These are phyloP conservation scores for Drosophila rhopaloa DNA, from an alignment of 1,140 invertebrate species.

Conservation along the genomic window DNA sequence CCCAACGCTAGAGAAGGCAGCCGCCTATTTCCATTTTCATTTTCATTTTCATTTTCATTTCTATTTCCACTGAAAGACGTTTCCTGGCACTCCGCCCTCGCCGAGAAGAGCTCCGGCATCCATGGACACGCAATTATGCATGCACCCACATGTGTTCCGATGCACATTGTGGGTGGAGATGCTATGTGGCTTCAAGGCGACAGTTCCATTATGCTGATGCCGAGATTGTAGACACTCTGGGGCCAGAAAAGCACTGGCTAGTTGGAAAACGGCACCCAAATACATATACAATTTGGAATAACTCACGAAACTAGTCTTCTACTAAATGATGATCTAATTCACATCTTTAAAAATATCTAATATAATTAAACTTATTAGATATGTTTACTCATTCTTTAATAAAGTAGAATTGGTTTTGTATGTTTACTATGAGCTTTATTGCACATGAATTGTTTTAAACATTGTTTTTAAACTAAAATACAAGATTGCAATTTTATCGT, in stretches of 20 bases:
- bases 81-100: constrained; percentile 53
- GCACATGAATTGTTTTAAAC: too few relatives aligned
- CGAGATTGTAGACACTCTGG: constrained; percentile 16
- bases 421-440: too few relatives aligned
- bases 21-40: constrained; percentile 41
- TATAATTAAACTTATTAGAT: too few relatives aligned
- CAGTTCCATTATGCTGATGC: constrained; percentile 29
- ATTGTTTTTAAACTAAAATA: too few relatives aligned
- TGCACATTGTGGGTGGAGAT: not conserved
- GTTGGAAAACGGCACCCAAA: not conserved
- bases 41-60: constrained; percentile 69
- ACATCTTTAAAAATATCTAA: too few relatives aligned
- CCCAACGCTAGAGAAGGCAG: constrained; percentile 22
- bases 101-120: constrained; percentile 4
- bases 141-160: not conserved
- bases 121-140: not conserved
- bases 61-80: constrained; percentile 79
- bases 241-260: constrained; percentile 1
- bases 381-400: too few relatives aligned
- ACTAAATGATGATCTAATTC: too few relatives aligned
- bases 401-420: too few relatives aligned
- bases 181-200: constrained; percentile 7
- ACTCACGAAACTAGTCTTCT: too few relatives aligned
- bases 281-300: not conserved
- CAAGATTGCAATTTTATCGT: too few relatives aligned